phyloP scores from a whole-genome alignment of 2,888 invertebrate genomes.

The Prionchulus punctatus region DNA sequence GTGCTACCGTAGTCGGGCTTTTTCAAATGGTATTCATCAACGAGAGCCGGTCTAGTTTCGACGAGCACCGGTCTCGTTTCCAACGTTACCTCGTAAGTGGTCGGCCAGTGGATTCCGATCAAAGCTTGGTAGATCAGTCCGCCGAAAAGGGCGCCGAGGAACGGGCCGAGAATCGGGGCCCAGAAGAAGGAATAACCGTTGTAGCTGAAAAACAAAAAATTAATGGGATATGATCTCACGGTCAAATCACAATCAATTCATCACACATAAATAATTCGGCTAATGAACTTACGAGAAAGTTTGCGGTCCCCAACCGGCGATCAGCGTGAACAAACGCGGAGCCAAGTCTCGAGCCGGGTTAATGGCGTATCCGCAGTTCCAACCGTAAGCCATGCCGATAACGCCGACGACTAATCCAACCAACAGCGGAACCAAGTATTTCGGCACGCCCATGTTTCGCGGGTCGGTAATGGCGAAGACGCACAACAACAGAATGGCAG shows the following conservation, averaged over 20 bases:
- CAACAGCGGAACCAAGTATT: slow-evolving; percentile 33
- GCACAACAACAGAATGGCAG: not conserved
- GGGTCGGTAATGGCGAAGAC: slow-evolving; percentile 37
- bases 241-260: too few species aligned
- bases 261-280: too few species aligned
- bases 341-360: slow-evolving; percentile 40
- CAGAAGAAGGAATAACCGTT: slow-evolving; percentile 41
- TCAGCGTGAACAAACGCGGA: slow-evolving; percentile 33
- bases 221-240: too few species aligned
- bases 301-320: slow-evolving; percentile 39
- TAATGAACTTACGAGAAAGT: slow-evolving; percentile 40
- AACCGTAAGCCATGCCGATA: slow-evolving; percentile 39
- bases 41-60: too few species aligned
- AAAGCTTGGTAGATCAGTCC: slow-evolving; percentile 37
- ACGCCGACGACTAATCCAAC: slow-evolving; percentile 37
- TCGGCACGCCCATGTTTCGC: slow-evolving; percentile 35
- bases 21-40: too few species aligned
- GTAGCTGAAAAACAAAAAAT: slow-evolving; percentile 31
- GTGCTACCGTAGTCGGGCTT: too few species aligned
- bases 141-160: slow-evolving; percentile 42
- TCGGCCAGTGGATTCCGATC: slow-evolving; percentile 41
- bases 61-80: too few species aligned
- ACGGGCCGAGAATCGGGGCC: slow-evolving; percentile 41
- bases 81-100: too few species aligned
- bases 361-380: slow-evolving; percentile 44